These are phyloP conservation scores for Pomacea canaliculata DNA, from an alignment of 2,888 invertebrate genomes.

Conservation along the genomic window DNA sequence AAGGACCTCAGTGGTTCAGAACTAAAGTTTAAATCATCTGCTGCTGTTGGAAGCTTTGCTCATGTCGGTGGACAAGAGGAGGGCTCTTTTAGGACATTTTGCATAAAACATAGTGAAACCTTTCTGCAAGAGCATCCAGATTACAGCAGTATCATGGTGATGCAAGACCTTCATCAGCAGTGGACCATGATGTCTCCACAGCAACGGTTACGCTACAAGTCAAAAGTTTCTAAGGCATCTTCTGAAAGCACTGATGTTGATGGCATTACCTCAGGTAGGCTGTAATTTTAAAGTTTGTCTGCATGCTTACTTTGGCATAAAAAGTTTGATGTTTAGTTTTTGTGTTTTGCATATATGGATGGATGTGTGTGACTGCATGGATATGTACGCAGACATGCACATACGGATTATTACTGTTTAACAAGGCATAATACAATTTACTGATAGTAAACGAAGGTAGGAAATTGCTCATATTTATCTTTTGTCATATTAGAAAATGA, in stretches of 20 bases:
- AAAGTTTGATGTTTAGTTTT: no score
- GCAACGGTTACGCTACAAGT: constrained; percentile 57
- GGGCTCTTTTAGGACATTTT: constrained; percentile 63
- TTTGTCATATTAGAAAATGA: no score
- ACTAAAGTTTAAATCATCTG: constrained; percentile 14
- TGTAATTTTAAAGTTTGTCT: not conserved
- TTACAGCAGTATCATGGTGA: constrained; percentile 54
- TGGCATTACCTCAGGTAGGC: not conserved
- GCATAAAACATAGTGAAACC: constrained; percentile 57
- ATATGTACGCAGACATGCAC: no score
- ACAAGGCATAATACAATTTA: no score
- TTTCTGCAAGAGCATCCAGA: constrained; percentile 63
- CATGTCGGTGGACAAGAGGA: constrained; percentile 29
- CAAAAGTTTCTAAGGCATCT: constrained; percentile 41
- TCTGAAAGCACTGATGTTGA: constrained; percentile 20
- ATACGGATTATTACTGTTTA: no score
- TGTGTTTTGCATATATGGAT: no score
- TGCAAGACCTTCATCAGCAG: constrained; percentile 55
- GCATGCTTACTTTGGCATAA: not conserved
- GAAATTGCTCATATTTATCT: no score
- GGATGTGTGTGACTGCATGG: no score
- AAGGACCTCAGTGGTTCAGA: constrained; percentile 4
- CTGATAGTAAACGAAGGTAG: no score
- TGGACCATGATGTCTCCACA: constrained; percentile 62
- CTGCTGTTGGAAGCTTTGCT: not conserved